These are phyloP conservation scores for Proisotoma minuta DNA, from an alignment of 2,888 invertebrate species.

Conservation along the genomic window DNA sequence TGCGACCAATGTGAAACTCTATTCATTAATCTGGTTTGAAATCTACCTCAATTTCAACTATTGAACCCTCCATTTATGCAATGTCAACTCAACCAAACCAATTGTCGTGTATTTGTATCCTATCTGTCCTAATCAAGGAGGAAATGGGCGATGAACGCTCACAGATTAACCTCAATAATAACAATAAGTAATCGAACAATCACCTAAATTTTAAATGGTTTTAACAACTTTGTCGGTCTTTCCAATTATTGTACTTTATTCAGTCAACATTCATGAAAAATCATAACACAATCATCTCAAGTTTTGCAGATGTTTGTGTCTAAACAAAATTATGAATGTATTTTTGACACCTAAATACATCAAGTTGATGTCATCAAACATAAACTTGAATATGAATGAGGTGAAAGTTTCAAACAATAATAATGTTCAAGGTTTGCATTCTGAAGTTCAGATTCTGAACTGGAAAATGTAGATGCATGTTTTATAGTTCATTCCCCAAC, in stretches of 20 bases:
- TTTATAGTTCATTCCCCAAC: too few relatives aligned
- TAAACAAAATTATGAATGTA: conserved; percentile 11
- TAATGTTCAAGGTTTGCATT: too few relatives aligned
- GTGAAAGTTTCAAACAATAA: too few relatives aligned
- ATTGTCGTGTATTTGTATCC: not conserved
- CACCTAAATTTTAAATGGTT: conserved; percentile 2
- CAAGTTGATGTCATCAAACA: too few relatives aligned
- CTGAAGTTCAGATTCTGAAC: too few relatives aligned
- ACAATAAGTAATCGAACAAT: conserved; percentile 8
- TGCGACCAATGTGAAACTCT: conserved; percentile 3
- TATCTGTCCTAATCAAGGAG: not conserved
- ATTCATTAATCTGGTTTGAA: not conserved
- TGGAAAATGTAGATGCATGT: too few relatives aligned
- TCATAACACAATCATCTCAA: conserved; percentile 8
- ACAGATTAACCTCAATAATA: conserved; percentile 11
- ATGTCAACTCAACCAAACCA: not conserved
- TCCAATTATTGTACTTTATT: not conserved
- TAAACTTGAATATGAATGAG: too few relatives aligned
- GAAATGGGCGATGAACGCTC: not conserved
- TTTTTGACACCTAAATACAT: too few relatives aligned
- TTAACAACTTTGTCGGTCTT: conserved; percentile 10
- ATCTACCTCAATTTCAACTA: conserved; percentile 1
- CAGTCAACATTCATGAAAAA: conserved; percentile 1
- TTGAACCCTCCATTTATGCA: not conserved
- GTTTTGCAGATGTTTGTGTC: conserved; percentile 9